phyloP scores from a whole-genome alignment of 2,113 vertebrate genomes.

The Ceuthmochares aereus region DNA sequence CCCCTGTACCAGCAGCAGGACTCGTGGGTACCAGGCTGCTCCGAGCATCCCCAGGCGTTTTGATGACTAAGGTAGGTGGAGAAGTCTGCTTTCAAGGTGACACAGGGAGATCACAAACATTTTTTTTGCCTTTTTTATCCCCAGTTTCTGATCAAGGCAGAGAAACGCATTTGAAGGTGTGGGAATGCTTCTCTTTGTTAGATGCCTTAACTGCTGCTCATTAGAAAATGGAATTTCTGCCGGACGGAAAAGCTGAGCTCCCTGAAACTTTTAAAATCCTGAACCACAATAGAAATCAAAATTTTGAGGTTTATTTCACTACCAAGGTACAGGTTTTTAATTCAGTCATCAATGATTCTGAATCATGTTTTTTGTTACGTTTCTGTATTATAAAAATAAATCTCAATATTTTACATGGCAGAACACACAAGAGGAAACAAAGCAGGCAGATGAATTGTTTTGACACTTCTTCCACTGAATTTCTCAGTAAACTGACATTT shows the following conservation, averaged over 20 bases:
- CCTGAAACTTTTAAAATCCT: neutral
- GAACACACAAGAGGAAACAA: constrained; percentile 10
- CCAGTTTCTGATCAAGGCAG: neutral
- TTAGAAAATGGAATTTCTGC: neutral
- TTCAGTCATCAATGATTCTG: neutral
- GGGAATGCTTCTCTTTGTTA: neutral
- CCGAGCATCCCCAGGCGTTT: fast-evolving
- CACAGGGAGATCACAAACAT: neutral
- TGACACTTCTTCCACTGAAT: constrained; percentile 13
- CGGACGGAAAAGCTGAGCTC: neutral
- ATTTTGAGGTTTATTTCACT: neutral
- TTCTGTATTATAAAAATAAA: neutral
- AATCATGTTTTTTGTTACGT: neutral
- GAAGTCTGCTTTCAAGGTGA: neutral
- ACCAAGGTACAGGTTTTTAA: neutral
- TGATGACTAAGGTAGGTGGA: neutral
- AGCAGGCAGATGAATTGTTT: constrained; percentile 15
- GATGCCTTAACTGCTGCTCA: neutral
- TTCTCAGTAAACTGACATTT: neutral
- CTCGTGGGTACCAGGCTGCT: fast-evolving
- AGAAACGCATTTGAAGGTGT: neutral
- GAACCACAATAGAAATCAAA: neutral
- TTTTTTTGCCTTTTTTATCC: neutral
- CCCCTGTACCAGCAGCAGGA: fast-evolving
- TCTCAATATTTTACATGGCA: neutral